These are phyloP conservation scores for Mastomys natalensis DNA, from an alignment of 2,113 vertebrate species.

Conservation along the genomic window DNA sequence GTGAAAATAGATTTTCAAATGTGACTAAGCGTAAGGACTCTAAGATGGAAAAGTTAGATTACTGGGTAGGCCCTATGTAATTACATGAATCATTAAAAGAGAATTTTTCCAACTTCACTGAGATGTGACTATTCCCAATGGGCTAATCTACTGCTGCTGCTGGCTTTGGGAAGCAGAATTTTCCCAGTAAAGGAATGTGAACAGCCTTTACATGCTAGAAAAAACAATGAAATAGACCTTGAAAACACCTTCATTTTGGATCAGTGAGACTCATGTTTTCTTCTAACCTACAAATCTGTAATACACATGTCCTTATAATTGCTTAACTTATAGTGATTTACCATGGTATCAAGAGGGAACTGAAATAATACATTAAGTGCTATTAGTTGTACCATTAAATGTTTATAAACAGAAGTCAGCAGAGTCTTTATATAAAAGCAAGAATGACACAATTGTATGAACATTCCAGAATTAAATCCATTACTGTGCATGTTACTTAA, in stretches of 20 bases:
- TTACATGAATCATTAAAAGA: neutral
- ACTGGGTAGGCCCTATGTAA: neutral
- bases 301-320: neutral
- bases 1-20: neutral
- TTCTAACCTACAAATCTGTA: neutral
- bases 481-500: neutral
- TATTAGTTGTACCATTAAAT: neutral
- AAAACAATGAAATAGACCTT: neutral
- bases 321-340: neutral
- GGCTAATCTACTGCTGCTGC: neutral
- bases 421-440: conserved; percentile 36
- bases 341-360: neutral
- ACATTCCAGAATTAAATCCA: neutral
- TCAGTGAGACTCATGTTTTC: neutral
- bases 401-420: conserved; percentile 28
- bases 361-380: neutral
- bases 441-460: neutral
- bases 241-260: neutral
- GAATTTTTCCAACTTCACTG: neutral
- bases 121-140: neutral
- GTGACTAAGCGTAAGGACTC: neutral
- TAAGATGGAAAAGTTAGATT: neutral
- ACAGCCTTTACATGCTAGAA: neutral
- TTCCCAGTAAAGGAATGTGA: neutral
- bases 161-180: neutral